Evolutionary conservation across 2,113 vertebrate genomes (phyloP).

Genomic region (Camelus bactrianus): DNA sequence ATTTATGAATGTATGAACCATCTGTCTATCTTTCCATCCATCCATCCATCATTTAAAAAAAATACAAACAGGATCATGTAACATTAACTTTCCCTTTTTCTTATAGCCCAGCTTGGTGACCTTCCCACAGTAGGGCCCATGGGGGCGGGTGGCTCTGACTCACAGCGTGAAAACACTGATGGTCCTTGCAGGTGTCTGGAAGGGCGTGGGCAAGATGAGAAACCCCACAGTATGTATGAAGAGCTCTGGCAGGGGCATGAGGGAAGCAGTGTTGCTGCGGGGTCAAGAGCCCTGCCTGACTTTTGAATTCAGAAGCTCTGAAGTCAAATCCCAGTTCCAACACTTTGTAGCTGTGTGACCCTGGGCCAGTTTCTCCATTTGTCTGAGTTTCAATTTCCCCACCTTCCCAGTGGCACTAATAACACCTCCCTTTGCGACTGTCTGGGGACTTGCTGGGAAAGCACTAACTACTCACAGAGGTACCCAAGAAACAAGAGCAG

Average conservation of each 20-base stretch:
- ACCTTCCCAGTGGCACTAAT: neutral
- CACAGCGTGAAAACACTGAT: neutral
- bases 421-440: neutral
- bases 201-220: neutral
- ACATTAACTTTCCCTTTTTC: neutral
- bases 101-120: neutral
- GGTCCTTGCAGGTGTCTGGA: neutral
- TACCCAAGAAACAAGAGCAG: neutral
- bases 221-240: neutral
- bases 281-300: neutral
- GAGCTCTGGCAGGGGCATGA: neutral
- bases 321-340: neutral
- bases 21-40: neutral
- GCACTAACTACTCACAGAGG: neutral
- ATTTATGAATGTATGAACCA: neutral
- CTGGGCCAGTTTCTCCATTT: neutral
- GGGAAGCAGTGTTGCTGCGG: too few relatives aligned
- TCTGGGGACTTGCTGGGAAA: neutral
- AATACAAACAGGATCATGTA: neutral
- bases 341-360: neutral
- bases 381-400: neutral
- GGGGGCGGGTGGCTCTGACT: neutral
- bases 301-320: neutral
- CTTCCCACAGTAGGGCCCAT: rapidly evolving
- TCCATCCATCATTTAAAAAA: neutral